phyloP scores from a whole-genome alignment of 1,140 invertebrate genomes.

The Aphis gossypii region DNA sequence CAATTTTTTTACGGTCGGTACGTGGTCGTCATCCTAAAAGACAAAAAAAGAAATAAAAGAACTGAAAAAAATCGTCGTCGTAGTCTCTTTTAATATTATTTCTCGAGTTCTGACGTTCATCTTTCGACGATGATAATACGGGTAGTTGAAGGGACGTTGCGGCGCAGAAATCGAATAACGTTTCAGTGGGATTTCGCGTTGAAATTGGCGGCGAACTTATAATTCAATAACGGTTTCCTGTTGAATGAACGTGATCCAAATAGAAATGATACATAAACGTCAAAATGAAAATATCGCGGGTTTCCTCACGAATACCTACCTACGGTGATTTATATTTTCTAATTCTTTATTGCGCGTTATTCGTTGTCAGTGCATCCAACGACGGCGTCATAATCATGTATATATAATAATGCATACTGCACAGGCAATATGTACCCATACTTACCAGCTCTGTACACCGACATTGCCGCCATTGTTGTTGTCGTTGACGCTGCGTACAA shows the following conservation, averaged over 20 bases:
- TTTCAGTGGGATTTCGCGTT: constrained; percentile 36
- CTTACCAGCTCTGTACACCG: not conserved
- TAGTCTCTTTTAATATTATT: constrained; percentile 49
- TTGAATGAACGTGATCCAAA: constrained; percentile 54
- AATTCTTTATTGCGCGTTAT: not conserved
- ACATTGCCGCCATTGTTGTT: not conserved
- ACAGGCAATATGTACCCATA: not conserved
- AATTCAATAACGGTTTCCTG: constrained; percentile 53
- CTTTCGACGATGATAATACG: constrained; percentile 32
- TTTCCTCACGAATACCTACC: not conserved
- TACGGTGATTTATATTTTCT: constrained; percentile 40
- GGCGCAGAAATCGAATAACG: constrained; percentile 42
- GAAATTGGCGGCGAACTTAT: constrained; percentile 40
- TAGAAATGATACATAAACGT: constrained; percentile 53
- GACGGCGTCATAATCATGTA: not conserved
- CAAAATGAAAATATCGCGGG: constrained; percentile 51
- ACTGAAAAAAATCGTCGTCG: constrained; percentile 24
- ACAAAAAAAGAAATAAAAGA: not conserved
- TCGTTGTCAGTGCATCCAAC: not conserved
- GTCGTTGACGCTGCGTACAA: not conserved
- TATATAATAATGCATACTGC: not conserved
- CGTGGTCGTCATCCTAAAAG: constrained; percentile 37
- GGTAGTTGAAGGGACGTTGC: not conserved
- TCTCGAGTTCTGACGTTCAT: constrained; percentile 12
- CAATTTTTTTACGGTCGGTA: constrained; percentile 44